phyloP scores from a whole-genome alignment of 2,797 vertebrate species.

The Oreochromis grahami region DNA sequence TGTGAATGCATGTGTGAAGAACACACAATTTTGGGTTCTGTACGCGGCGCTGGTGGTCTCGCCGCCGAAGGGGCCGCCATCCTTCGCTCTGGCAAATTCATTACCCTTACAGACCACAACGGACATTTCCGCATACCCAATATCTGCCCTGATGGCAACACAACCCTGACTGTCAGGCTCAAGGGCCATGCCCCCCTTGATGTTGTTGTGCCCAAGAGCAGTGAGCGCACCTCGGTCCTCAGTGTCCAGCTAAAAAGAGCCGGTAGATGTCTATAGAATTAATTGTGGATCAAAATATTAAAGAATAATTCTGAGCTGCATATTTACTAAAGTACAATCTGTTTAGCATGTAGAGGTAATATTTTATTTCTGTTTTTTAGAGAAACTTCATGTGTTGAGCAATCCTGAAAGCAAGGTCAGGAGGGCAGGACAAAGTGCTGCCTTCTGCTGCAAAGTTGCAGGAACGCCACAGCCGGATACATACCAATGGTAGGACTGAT shows the following conservation, averaged over 20 bases:
- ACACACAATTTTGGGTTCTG: slow-evolving; percentile 81
- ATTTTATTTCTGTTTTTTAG: slow-evolving; percentile 60
- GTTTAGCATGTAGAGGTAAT: neutral
- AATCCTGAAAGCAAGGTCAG: slow-evolving; percentile 86
- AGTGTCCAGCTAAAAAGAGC: slow-evolving; percentile 83
- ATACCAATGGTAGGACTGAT: slow-evolving; percentile 88
- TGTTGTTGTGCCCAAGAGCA: slow-evolving; percentile 71
- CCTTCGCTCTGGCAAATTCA: slow-evolving; percentile 77
- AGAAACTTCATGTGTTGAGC: slow-evolving; percentile 84
- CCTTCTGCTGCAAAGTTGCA: slow-evolving; percentile 87
- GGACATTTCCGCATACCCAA: slow-evolving; percentile 89
- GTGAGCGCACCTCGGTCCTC: slow-evolving; percentile 78
- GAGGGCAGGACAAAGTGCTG: slow-evolving; percentile 83
- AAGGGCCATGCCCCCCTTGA: slow-evolving; percentile 76
- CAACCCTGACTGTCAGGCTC: slow-evolving; percentile 81
- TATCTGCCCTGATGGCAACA: slow-evolving; percentile 89
- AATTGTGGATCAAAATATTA: neutral
- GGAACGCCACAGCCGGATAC: slow-evolving; percentile 83
- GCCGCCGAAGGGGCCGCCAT: slow-evolving; percentile 62
- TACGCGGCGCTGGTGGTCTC: slow-evolving; percentile 84
- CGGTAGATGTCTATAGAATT: slow-evolving; percentile 69
- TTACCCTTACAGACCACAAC: slow-evolving; percentile 82
- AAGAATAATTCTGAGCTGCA: neutral
- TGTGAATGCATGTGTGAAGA: slow-evolving; percentile 93
- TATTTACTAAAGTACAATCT: neutral